Conservation (phyloP, 92 coral and sea anemone genomes). For the Parazoanthus atlanticus region DNA sequence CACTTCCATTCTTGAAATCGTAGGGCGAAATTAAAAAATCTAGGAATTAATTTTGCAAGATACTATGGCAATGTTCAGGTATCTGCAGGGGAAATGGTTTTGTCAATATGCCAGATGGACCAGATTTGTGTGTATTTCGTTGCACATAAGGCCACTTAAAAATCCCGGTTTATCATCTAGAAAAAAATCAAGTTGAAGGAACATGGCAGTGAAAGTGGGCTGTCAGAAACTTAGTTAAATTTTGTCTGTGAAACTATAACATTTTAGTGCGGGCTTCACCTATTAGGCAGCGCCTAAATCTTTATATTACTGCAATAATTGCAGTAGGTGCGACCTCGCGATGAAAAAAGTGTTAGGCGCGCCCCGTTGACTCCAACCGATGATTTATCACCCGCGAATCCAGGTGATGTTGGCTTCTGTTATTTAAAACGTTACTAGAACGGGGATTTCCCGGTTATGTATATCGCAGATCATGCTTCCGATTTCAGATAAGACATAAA, state of each 20-base stretch:
- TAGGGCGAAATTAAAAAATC: too few species aligned
- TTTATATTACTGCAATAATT: not conserved
- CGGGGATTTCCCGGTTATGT: constrained; percentile 8
- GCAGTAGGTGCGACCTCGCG: not conserved
- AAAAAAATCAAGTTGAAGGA: not conserved
- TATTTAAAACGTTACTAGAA: constrained; percentile 18
- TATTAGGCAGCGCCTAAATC: constrained; percentile 11
- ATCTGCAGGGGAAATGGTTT: not conserved
- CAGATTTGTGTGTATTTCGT: too few species aligned
- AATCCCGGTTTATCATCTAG: too few species aligned
- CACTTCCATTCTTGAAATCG: not conserved
- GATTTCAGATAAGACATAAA: constrained; percentile 7
- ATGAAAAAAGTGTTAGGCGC: constrained; percentile 17
- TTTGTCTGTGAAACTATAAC: constrained; percentile 29
- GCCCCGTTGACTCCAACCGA: constrained; percentile 6
- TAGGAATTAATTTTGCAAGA: not conserved
- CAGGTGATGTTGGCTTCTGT: too few species aligned
- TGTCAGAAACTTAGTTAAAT: constrained; percentile 4
- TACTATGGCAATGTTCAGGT: not conserved
- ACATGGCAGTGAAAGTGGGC: constrained; percentile 1
- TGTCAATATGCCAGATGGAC: too few species aligned
- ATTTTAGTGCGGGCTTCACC: constrained; percentile 28
- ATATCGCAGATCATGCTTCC: constrained; percentile 6
- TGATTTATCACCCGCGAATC: too few species aligned
- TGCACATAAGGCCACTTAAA: too few species aligned